Evolutionary conservation across 2,888 invertebrate species (phyloP), one percentile per base, ranked within the genome.

Genomic region (Gymnoscelis rufifasciata): DNA sequence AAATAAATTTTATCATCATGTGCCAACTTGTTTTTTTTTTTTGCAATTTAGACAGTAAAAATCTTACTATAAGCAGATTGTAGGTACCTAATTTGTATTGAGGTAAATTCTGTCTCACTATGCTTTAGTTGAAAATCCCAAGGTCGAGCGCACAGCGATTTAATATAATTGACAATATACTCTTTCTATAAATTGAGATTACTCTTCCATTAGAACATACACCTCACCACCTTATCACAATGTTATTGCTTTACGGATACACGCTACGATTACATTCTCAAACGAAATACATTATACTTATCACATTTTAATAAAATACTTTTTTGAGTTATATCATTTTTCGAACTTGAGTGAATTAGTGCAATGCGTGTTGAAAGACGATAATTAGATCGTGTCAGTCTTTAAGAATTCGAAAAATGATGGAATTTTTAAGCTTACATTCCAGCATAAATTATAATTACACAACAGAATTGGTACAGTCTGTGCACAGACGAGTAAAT

Each of bases 401-500:
- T 83, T 81, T 59, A 64, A 60, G 60, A 65, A 57, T 71, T 72
- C 67, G 62, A 70, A 69, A 71, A 69, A 67, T 64, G 62, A 63
- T 77, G 72, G 70, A 75, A 78, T 74, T 64, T 68, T 67, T 68
- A 72, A 71, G 74, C 68, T 67, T 62, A 60, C 74, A 83, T 83
- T 87, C 83, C 87, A 87, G 86, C 87, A 87, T 87, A 86, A 86
- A 86, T 87, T 84, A 87, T 73, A 78, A 71, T 47, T 65, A 74
- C 71, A 74, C 61, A 68, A 70, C 57, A 71, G 56, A 66, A 70
- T 68, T 66, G 70, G 69, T 74, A 71, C 66, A 62, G 64, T 62
- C 64, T 57, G 64, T 45, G 43, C 30, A 47, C 62, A 59, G 58
- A 51, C 52, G 36, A 42, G 38, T 44, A 41, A 42, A 49, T 41